These are phyloP conservation scores for Rhinolophus ferrumequinum DNA, from an alignment of 2,113 vertebrate genomes.

Conservation along the genomic window DNA sequence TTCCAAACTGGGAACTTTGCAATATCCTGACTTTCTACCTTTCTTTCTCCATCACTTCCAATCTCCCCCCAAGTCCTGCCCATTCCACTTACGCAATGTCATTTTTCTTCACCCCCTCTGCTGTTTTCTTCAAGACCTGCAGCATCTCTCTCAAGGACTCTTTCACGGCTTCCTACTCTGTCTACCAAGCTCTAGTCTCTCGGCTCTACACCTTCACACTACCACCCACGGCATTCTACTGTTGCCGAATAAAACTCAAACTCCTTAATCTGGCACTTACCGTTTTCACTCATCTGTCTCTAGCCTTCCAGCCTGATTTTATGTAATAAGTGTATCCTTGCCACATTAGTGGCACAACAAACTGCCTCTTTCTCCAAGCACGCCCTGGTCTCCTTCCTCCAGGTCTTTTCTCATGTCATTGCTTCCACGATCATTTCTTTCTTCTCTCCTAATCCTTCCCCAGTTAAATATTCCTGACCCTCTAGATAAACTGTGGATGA, in stretches of 20 bases:
- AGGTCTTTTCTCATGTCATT: not conserved
- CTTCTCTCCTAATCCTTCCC: not conserved
- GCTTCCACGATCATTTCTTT: not conserved
- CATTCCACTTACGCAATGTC: not conserved
- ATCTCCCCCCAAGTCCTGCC: not conserved
- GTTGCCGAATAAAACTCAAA: not conserved
- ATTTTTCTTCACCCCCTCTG: not conserved
- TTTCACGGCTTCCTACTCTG: not conserved
- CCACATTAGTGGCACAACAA: not conserved
- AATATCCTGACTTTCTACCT: not conserved
- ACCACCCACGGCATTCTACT: not conserved
- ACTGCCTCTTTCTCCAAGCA: not conserved
- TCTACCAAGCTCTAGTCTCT: not conserved
- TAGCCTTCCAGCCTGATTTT: not conserved
- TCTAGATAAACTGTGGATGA: not conserved
- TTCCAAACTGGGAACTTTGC: not conserved
- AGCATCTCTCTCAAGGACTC: not conserved
- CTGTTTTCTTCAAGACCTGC: not conserved
- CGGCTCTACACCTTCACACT: not conserved
- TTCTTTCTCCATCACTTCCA: not conserved
- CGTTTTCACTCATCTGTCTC: not conserved
- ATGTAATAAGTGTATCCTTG: not conserved
- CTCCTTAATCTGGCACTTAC: not conserved
- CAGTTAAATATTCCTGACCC: not conserved
- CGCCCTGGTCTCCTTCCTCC: not conserved